These are phyloP conservation scores for Heliocidaris erythrogramma DNA, from an alignment of 35 echinoderm and acorn worm genomes.

Conservation along the genomic window DNA sequence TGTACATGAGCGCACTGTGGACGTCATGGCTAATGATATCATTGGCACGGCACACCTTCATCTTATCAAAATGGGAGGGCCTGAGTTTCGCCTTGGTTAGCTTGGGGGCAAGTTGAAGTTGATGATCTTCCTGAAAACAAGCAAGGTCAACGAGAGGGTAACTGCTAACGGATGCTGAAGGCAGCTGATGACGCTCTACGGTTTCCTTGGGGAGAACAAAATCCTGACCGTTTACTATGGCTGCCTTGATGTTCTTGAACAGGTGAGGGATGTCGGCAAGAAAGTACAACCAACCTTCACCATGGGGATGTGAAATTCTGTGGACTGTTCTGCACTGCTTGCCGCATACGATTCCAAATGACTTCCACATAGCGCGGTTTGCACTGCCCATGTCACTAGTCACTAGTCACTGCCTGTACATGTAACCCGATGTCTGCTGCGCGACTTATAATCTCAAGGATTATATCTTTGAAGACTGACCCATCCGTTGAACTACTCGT, in stretches of 20 bases:
- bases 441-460: conserved; percentile 30
- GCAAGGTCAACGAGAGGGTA: not conserved
- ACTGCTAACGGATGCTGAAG: not conserved
- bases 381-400: conserved; percentile 68
- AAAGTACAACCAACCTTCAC: conserved; percentile 26
- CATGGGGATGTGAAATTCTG: conserved; percentile 44
- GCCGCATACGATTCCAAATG: conserved; percentile 44
- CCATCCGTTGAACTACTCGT: conserved; percentile 35
- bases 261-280: conserved; percentile 44
- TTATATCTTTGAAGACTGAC: conserved; percentile 11
- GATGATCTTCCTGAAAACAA: conserved; percentile 6
- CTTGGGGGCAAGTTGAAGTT: not conserved
- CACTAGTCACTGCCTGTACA: conserved; percentile 39
- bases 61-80: conserved; percentile 34
- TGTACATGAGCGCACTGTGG: not conserved
- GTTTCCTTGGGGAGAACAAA: not conserved
- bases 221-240: conserved; percentile 50
- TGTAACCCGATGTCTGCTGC: conserved; percentile 44
- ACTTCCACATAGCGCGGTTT: conserved; percentile 64
- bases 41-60: conserved; percentile 20
- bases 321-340: conserved; percentile 8
- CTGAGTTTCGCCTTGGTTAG: not conserved
- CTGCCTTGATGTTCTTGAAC: conserved; percentile 60
- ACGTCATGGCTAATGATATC: not conserved
- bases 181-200: not conserved